These are phyloP conservation scores for Drosophila sproati DNA, from an alignment of 1,140 invertebrate species.

Conservation along the genomic window DNA sequence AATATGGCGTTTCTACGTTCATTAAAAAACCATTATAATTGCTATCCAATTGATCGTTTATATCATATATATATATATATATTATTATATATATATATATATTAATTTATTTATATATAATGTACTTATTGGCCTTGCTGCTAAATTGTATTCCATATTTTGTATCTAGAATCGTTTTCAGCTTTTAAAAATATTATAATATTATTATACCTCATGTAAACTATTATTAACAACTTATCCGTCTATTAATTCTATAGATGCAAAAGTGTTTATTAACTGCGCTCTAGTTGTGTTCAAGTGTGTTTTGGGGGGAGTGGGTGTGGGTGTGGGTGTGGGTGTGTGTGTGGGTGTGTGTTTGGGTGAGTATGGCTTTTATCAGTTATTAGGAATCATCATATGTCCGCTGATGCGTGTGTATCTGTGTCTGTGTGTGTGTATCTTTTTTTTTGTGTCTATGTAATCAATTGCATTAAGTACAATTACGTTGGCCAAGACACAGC, in stretches of 20 bases:
- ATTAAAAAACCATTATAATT: constrained; percentile 78
- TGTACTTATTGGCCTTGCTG: constrained; percentile 66
- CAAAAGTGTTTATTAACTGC: constrained; percentile 69
- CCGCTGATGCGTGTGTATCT: constrained; percentile 33
- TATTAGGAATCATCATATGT: constrained; percentile 75
- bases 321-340: constrained; percentile 20
- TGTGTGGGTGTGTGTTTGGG: constrained; percentile 26
- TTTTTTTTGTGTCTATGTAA: constrained; percentile 54
- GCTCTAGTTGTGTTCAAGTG: constrained; percentile 38
- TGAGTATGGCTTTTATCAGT: constrained; percentile 33
- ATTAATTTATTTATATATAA: constrained; percentile 41
- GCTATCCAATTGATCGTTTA: constrained; percentile 60
- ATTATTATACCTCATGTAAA: constrained; percentile 34
- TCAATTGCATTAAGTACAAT: constrained; percentile 78
- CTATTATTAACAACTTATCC: constrained; percentile 76
- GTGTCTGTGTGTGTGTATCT: constrained; percentile 40
- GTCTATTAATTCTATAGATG: constrained; percentile 65
- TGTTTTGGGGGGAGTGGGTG: neutral
- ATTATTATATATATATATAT: constrained; percentile 41
- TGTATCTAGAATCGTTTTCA: constrained; percentile 52
- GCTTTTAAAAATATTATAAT: constrained; percentile 62
- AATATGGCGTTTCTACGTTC: constrained; percentile 61
- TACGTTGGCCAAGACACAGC: constrained; percentile 69
- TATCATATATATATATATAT: constrained; percentile 21
- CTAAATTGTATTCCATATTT: constrained; percentile 40